Conservation (phyloP, 2,888 invertebrate genomes). For the Cosmorhoe ocellata region DNA sequence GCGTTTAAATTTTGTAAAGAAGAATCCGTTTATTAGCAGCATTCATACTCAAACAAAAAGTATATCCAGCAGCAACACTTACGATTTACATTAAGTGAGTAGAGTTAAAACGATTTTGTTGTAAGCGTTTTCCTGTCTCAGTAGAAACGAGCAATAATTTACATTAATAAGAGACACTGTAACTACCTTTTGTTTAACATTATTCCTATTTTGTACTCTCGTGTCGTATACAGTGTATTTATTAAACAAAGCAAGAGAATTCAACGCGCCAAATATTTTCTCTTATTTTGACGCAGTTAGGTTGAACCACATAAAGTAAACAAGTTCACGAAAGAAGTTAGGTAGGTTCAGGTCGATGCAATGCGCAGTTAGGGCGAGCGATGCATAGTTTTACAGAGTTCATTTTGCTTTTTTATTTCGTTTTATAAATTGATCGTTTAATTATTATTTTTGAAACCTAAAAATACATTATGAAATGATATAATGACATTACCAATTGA, state of each 20-base stretch:
- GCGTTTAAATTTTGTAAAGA: too few relatives aligned
- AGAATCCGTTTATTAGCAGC: too few relatives aligned
- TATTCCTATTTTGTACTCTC: constrained; percentile 12
- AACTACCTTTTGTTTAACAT: constrained; percentile 15
- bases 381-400: constrained; percentile 59
- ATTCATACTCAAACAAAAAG: too few relatives aligned
- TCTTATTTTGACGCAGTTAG: constrained; percentile 16
- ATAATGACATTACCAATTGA: too few relatives aligned
- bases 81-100: constrained; percentile 28
- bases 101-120: constrained; percentile 38
- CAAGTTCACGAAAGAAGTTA: constrained; percentile 54
- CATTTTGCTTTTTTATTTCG: constrained; percentile 49
- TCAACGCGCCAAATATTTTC: constrained; percentile 43
- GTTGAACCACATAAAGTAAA: constrained; percentile 39
- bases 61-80: too few relatives aligned
- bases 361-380: constrained; percentile 56
- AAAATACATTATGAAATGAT: too few relatives aligned
- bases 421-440: constrained; percentile 8
- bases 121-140: constrained; percentile 44
- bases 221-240: constrained; percentile 38
- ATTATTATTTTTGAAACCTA: too few relatives aligned
- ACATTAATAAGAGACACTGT: constrained; percentile 44
- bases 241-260: constrained; percentile 35
- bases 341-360: constrained; percentile 65
- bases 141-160: constrained; percentile 54